Base-by-base conservation (phyloP, 2,797 vertebrate species). In the Halcyon badia region DNA sequence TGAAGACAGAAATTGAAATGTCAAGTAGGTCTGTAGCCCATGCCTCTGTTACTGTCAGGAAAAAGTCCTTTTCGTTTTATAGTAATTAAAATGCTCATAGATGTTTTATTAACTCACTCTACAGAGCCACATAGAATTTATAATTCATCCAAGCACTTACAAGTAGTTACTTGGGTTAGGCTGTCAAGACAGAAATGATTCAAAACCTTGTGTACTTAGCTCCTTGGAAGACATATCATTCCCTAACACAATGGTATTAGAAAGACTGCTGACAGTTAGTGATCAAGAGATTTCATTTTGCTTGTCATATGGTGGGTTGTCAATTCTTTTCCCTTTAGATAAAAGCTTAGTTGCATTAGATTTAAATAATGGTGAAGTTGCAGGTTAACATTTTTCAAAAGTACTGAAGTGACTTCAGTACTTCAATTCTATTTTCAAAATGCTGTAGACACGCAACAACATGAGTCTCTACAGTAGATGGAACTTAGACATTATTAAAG, bases 281-380 rank as follows among this genome's bases (percentile, higher is more conserved):
- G 94, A 97, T 97, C 97, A 97, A 95, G 97, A 95, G 95, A 97
- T 96, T 97, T 97, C 97, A 97, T 96, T 97, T 97, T 89, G 64
- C 97, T 95, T 97, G 97, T 97, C 95, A 97, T 96, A 87, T 93
- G 88, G 96, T 97, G 96, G 97, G 97, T 65, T 97, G 96, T 96
- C 96, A 97, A 96, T 96, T 97, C 94, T 96, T 94, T 90, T 90
- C 90, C 71, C 71, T 87, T 95, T 87, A 93, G 94, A 97, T 97
- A 94, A 97, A 97, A 97, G 97, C 91, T 94, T 92, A 89, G 60
- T 89, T 96, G 94, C 90, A 90, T 95, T 89, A 95, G 90, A 96
- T 96, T 97, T 95, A 94, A 97, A 97, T 95, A 97, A 97, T 80
- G 57, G 93, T 57, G 90, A 96, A 97, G 91, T 94, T 95, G 88